Conservation (phyloP, 2,113 vertebrate species). For the Sinosuthora webbiana region DNA sequence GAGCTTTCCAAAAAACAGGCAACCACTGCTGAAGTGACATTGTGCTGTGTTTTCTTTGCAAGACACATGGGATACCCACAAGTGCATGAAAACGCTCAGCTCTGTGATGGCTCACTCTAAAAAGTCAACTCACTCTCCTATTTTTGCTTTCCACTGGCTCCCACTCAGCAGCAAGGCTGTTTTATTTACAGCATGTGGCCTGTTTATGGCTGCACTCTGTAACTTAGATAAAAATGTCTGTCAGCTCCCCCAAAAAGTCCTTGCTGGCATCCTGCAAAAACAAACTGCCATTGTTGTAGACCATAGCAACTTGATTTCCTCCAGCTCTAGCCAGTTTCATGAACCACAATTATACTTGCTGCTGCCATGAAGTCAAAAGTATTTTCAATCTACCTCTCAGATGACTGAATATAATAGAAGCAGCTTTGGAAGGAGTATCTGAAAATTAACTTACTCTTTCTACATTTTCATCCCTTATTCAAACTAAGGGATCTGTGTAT, state of each 20-base stretch:
- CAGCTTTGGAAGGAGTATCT: background rate
- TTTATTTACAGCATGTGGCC: conserved; percentile 23
- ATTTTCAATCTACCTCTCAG: conserved; percentile 54
- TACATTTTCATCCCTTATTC: conserved; percentile 1
- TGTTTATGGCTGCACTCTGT: conserved; percentile 26
- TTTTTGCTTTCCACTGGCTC: conserved; percentile 12
- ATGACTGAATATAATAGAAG: conserved; percentile 18
- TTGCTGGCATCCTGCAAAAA: conserved; percentile 52
- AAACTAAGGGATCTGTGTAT: background rate
- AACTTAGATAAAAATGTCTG: conserved; percentile 30
- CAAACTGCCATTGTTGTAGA: conserved; percentile 58
- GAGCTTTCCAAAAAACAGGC: background rate
- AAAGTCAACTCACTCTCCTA: background rate
- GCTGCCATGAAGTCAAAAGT: conserved; percentile 57
- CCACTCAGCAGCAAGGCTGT: background rate
- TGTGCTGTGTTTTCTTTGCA: background rate
- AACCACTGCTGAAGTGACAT: background rate
- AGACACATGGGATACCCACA: background rate
- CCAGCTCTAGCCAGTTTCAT: conserved; percentile 51
- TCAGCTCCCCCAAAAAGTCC: background rate
- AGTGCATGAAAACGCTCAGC: background rate
- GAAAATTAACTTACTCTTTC: conserved; percentile 9
- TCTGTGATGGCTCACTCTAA: background rate
- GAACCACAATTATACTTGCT: conserved; percentile 69
- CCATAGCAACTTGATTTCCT: conserved; percentile 57